Evolutionary conservation across 2,797 vertebrate genomes (phyloP), one percentile per base, ranked within the genome.

Genomic region (Vultur gryphus): DNA sequence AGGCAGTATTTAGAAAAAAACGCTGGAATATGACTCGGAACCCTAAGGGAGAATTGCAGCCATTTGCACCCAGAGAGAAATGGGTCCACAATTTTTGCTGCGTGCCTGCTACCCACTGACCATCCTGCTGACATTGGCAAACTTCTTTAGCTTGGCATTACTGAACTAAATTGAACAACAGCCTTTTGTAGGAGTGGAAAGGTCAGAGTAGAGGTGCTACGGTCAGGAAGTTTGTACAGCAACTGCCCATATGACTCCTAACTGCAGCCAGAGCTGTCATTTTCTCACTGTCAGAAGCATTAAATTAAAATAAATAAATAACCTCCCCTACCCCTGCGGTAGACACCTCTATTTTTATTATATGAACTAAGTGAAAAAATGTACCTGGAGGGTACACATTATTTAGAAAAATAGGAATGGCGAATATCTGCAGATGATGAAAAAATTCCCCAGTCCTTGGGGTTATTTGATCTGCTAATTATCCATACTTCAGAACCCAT

Each of bases 381-480:
- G 24, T 77, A 93, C 80, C 93, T 93, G 48, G 75, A 91, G 87
- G 93, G 88, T 48, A 41, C 44, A 33, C 31, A 35, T 94, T 97
- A 90, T 96, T 93, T 91, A 95, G 77, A 69, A 71, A 43, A 65
- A 82, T 46, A 93, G 58, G 51, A 93, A 78, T 67, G 82, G 24
- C 0, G 18, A 91, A 79, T 95, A 84, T 84, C 77, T 95, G 66
- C 82, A 80, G 71, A 93, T 92, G 92, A 69, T 79, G 94, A 93
- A 75, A 88, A 94, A 94, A 89, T 77, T 94, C 31, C 81, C 75
- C 46, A 66, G 7, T 95, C 94, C 92, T 96, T 33, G 64, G 81
- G 84, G 89, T 93, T 97, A 92, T 97, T 97, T 97, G 93, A 94
- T 97, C 90, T 94, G 73, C 57, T 97, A 97, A 97, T 97, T 97